phyloP scores from a whole-genome alignment of 1,140 invertebrate species.

The Aphelenchoides fujianensis region DNA sequence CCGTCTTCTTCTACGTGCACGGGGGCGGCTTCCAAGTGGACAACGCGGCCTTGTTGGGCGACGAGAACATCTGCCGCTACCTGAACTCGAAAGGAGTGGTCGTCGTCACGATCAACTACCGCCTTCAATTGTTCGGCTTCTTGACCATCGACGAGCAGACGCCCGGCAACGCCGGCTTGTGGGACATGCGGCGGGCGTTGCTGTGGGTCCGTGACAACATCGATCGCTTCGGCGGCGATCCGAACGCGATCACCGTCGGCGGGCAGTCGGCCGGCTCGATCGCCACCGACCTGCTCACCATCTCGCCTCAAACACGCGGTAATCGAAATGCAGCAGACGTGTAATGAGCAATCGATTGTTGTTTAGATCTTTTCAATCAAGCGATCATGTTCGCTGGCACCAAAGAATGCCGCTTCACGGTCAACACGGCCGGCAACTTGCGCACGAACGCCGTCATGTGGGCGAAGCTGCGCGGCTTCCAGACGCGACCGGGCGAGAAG shows the following conservation, averaged over 20 bases:
- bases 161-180: conserved; percentile 46
- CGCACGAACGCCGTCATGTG: conserved; percentile 27
- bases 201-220: conserved; percentile 55
- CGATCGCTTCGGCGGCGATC: conserved; percentile 68
- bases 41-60: background rate
- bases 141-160: conserved; percentile 34
- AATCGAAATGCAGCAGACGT: conserved; percentile 21
- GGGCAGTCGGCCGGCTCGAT: conserved; percentile 72
- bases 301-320: conserved; percentile 47
- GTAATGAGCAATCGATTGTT: conserved; percentile 11
- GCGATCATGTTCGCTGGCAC: conserved; percentile 42
- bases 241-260: conserved; percentile 70
- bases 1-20: conserved; percentile 91
- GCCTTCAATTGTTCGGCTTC: conserved; percentile 47
- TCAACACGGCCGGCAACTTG: conserved; percentile 28
- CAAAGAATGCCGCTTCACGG: conserved; percentile 20
- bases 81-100: conserved; percentile 35
- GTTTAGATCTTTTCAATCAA: conserved; percentile 42
- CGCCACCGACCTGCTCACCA: conserved; percentile 42
- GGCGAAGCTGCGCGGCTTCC: conserved; percentile 20
- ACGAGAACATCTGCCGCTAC: conserved; percentile 26
- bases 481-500: conserved; percentile 39
- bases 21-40: conserved; percentile 82
- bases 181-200: conserved; percentile 35
- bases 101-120: conserved; percentile 45